These are phyloP conservation scores for Eudemis profundana DNA, from an alignment of 2,888 invertebrate species.

Conservation along the genomic window DNA sequence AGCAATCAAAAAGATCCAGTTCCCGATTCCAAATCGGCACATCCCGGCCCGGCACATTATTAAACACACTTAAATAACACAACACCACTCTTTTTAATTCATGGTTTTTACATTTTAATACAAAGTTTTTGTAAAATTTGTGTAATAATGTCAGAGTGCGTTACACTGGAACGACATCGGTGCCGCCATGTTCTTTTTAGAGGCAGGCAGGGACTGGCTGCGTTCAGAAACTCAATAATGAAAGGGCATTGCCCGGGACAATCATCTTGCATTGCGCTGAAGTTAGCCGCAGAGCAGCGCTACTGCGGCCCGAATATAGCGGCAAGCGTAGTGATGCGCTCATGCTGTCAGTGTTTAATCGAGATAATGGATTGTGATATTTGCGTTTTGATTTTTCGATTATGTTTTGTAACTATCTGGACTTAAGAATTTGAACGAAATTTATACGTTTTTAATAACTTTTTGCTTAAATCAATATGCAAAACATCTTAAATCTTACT, in stretches of 20 bases:
- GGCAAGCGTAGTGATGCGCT: constrained; percentile 25
- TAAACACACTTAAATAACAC: constrained; percentile 71
- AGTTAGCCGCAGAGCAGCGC: constrained; percentile 51
- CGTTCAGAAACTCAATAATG: constrained; percentile 78
- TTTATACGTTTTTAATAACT: not conserved
- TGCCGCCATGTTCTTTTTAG: constrained; percentile 74
- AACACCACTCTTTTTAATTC: constrained; percentile 79
- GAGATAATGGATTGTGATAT: constrained; percentile 10
- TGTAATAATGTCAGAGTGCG: constrained; percentile 58
- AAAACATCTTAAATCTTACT: too few relatives aligned
- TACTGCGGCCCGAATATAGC: constrained; percentile 30
- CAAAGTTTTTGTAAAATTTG: constrained; percentile 68
- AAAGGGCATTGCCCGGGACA: constrained; percentile 80
- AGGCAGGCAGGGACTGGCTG: constrained; percentile 60
- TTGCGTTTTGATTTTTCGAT: constrained; percentile 31
- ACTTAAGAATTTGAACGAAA: not conserved
- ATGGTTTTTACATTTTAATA: constrained; percentile 82
- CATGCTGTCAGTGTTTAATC: constrained; percentile 26
- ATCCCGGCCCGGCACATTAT: constrained; percentile 82
- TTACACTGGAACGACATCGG: constrained; percentile 54
- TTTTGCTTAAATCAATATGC: not conserved
- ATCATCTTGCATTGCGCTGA: constrained; percentile 57
- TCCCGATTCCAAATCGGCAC: constrained; percentile 76
- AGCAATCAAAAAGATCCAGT: constrained; percentile 82
- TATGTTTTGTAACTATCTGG: constrained; percentile 4